Conservation (phyloP, 2,888 invertebrate genomes). For the Mayetiola destructor region DNA sequence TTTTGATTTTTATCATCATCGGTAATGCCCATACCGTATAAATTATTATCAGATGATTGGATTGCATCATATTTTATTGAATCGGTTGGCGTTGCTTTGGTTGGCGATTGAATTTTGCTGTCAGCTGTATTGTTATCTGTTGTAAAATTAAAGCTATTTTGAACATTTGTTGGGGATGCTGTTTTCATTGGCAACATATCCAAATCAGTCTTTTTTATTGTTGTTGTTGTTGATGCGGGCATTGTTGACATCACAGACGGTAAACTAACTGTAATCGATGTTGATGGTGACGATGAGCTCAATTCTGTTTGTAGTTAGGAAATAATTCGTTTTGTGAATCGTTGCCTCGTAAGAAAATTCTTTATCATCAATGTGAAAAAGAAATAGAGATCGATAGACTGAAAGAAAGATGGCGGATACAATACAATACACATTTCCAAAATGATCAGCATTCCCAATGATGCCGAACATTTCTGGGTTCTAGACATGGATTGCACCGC, state of each 20-base stretch:
- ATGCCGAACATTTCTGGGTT: too few relatives aligned
- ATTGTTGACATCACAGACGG: conserved; percentile 14
- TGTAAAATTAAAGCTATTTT: background rate
- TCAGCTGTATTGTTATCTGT: background rate
- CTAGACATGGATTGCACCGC: too few relatives aligned
- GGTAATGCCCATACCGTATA: background rate
- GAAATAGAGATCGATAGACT: too few relatives aligned
- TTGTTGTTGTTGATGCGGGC: conserved; percentile 17
- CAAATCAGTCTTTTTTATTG: conserved; percentile 15
- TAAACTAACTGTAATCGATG: conserved; percentile 18
- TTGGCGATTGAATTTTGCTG: conserved; percentile 2
- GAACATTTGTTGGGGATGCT: conserved; percentile 9
- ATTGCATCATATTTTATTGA: too few relatives aligned
- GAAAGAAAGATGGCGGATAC: too few relatives aligned
- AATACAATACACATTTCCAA: too few relatives aligned
- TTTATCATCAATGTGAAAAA: too few relatives aligned
- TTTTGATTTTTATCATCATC: conserved; percentile 11
- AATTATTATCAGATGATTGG: background rate
- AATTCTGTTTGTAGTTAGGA: conserved; percentile 18
- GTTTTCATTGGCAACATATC: conserved; percentile 15
- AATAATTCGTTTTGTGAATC: conserved; percentile 16
- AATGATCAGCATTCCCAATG: too few relatives aligned
- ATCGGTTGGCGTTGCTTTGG: conserved; percentile 1
- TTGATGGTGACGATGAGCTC: conserved; percentile 16
- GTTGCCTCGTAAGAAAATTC: conserved; percentile 13